Percentiles rank a stretch among this genome's conserved stretches.
Conservation (phyloP, 2,113 vertebrate genomes). For the Indri indri region DNA sequence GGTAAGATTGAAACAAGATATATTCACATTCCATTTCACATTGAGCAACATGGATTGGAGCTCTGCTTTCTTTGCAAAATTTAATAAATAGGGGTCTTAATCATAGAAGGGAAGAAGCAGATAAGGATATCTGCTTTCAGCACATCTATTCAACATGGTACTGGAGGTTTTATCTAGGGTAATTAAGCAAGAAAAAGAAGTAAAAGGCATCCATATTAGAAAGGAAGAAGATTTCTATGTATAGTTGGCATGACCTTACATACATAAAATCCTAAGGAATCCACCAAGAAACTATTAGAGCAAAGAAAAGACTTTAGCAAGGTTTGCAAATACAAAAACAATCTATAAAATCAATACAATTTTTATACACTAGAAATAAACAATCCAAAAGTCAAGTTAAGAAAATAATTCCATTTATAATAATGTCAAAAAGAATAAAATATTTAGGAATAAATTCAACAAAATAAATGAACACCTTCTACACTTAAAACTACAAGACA, state of each 20-base stretch:
- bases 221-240: neutral
- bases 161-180: neutral
- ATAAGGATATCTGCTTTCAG: neutral
- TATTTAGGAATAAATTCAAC: too few species aligned
- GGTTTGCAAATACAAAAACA: neutral
- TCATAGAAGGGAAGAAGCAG: neutral
- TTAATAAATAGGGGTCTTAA: neutral
- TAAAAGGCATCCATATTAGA: neutral
- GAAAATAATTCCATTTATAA: neutral
- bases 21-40: neutral
- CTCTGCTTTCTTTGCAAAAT: neutral
- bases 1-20: slow-evolving; percentile 2
- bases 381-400: slow-evolving; percentile 13
- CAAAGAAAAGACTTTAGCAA: neutral
- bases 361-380: neutral
- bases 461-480: too few species aligned
- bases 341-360: neutral
- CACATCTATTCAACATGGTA: neutral
- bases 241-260: neutral
- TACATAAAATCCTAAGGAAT: neutral
- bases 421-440: slow-evolving; percentile 4
- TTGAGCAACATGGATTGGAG: neutral
- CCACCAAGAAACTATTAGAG: neutral
- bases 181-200: neutral
- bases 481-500: too few species aligned